Percentiles rank a stretch among this genome's conserved stretches.
Evolutionary conservation across 2,113 vertebrate genomes (phyloP).

Genomic region (Laticauda colubrina): DNA sequence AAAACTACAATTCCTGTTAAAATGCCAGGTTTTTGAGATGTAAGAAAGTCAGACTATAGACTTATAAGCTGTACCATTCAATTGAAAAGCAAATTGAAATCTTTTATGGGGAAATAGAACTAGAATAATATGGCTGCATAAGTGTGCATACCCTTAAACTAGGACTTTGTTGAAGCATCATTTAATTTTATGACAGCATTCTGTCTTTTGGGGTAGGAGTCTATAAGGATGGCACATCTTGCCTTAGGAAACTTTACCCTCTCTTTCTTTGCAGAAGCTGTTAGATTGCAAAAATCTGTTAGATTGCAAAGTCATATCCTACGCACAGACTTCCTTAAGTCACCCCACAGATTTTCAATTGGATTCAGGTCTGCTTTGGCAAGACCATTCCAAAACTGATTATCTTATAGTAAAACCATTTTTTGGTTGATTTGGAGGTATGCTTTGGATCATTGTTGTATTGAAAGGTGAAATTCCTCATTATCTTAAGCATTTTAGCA

Average conservation of each 20-base stretch:
- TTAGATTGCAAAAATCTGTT: neutral
- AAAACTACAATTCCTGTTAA: neutral
- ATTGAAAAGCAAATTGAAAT: neutral
- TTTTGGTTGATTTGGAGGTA: neutral
- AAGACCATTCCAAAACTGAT: neutral
- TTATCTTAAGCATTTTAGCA: neutral
- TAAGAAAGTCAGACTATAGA: too few relatives aligned
- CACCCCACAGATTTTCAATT: neutral
- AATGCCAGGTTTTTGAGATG: too few relatives aligned
- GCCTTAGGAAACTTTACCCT: neutral
- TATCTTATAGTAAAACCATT: neutral
- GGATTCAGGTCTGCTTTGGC: neutral
- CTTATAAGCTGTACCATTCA: neutral
- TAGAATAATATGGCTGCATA: neutral
- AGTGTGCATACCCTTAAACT: too few relatives aligned
- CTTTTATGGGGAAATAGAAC: neutral
- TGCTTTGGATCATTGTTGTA: neutral
- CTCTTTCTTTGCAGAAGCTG: neutral
- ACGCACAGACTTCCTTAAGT: neutral
- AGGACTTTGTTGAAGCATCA: neutral
- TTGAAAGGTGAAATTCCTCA: neutral
- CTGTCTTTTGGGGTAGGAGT: neutral
- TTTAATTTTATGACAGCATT: neutral
- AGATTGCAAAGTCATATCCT: neutral
- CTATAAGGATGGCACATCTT: neutral